phyloP scores from a whole-genome alignment of 2,888 invertebrate genomes.

The Oeneis ivallda region DNA sequence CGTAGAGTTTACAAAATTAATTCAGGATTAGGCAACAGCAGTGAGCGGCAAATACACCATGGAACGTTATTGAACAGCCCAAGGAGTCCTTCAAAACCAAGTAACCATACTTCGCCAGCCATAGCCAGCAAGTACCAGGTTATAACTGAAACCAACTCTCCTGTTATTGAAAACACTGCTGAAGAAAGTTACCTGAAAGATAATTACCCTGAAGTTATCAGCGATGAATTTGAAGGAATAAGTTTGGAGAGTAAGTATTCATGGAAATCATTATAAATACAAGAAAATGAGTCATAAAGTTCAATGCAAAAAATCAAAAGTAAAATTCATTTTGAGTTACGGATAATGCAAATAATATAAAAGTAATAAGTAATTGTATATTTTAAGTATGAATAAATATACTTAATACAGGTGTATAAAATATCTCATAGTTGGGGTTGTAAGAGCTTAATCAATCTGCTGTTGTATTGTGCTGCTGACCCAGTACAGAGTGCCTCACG shows the following conservation, averaged over 20 bases:
- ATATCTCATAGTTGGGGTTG: too few relatives aligned
- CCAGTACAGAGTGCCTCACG: too few relatives aligned
- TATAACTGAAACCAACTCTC: conserved; percentile 86
- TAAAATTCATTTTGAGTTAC: too few relatives aligned
- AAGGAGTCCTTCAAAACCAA: conserved; percentile 62
- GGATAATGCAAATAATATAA: too few relatives aligned
- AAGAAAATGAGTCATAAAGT: background rate
- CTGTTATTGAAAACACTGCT: conserved; percentile 86
- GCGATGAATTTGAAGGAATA: conserved; percentile 84
- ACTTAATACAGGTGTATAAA: too few relatives aligned
- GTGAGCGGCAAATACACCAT: conserved; percentile 59
- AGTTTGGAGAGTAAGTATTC: conserved; percentile 80
- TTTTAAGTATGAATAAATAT: too few relatives aligned
- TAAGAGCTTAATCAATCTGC: too few relatives aligned
- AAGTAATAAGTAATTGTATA: too few relatives aligned
- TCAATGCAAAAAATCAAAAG: too few relatives aligned
- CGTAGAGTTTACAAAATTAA: conserved; percentile 11
- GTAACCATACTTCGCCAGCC: conserved; percentile 63
- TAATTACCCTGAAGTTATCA: conserved; percentile 60
- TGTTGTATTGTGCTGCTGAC: too few relatives aligned
- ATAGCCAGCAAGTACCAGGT: conserved; percentile 84
- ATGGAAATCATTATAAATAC: background rate
- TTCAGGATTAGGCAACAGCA: conserved; percentile 12
- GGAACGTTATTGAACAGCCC: conserved; percentile 64
- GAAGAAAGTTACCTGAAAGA: conserved; percentile 80